Conservation (phyloP, 1,140 invertebrate genomes). For the Mamestra configurata region DNA sequence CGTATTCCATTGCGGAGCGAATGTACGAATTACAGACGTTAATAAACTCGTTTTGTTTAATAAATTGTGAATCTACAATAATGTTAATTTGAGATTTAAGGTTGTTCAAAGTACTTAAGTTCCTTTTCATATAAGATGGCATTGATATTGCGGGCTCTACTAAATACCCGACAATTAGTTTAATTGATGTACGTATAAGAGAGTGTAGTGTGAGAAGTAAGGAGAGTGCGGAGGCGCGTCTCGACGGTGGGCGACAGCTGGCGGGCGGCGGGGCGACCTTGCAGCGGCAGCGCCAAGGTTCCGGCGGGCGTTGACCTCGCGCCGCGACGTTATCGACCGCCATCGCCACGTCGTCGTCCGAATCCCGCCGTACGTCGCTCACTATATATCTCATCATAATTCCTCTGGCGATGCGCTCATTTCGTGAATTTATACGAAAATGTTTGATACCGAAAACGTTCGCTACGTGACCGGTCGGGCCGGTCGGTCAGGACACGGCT, state of each 20-base stretch:
- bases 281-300: conserved; percentile 66
- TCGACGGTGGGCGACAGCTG: conserved; percentile 37
- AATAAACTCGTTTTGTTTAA: conserved; percentile 1
- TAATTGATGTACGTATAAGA: background rate
- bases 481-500: conserved; percentile 36
- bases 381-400: conserved; percentile 25
- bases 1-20: conserved; percentile 1
- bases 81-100: too few relatives aligned
- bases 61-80: too few relatives aligned
- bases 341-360: conserved; percentile 36
- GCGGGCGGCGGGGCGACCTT: conserved; percentile 64
- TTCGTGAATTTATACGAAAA: conserved; percentile 13
- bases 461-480: conserved; percentile 20
- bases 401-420: background rate
- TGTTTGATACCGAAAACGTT: conserved; percentile 27
- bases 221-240: conserved; percentile 43
- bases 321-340: conserved; percentile 60
- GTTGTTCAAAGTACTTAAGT: too few relatives aligned
- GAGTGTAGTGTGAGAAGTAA: background rate
- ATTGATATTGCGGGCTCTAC: too few relatives aligned
- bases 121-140: too few relatives aligned
- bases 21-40: conserved; percentile 10
- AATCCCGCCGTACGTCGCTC: background rate
- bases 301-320: conserved; percentile 64
- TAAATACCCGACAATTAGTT: background rate